Percentiles rank a stretch among this genome's conserved stretches.
phyloP scores from a whole-genome alignment of 1,140 invertebrate species.

The Conopomorpha cramerella region DNA sequence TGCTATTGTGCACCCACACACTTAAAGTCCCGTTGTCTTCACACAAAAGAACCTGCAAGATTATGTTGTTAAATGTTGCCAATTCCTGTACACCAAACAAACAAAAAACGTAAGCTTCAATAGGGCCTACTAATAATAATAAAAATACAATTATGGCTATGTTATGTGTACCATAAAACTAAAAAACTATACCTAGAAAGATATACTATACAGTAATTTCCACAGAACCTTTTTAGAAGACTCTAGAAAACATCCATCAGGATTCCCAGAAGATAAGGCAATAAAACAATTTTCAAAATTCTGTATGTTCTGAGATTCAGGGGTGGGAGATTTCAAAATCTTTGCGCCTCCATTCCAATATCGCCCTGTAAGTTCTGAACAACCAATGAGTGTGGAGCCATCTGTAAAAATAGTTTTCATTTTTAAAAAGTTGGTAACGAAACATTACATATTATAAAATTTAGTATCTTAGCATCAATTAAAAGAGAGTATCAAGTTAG shows the following conservation, averaged over 20 bases:
- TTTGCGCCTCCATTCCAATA: constrained; percentile 46
- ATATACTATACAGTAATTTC: constrained; percentile 1
- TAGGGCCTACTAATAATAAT: too few relatives aligned
- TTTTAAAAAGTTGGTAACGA: too few relatives aligned
- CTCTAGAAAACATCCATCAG: constrained; percentile 43
- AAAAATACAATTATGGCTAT: too few relatives aligned
- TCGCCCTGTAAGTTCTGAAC: constrained; percentile 44
- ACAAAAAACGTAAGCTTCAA: too few relatives aligned
- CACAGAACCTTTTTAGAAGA: constrained; percentile 35
- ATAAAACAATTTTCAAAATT: constrained; percentile 21
- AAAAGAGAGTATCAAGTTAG: too few relatives aligned
- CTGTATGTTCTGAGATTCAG: constrained; percentile 11
- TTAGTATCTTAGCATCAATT: too few relatives aligned
- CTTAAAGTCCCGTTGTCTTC: constrained; percentile 45
- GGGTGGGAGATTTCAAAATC: constrained; percentile 17
- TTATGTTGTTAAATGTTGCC: too few relatives aligned
- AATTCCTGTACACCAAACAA: too few relatives aligned
- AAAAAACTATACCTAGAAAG: neutral
- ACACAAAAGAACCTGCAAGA: constrained; percentile 35
- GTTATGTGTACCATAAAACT: too few relatives aligned
- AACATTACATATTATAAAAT: too few relatives aligned
- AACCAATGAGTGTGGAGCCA: constrained; percentile 36
- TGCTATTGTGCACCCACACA: constrained; percentile 26
- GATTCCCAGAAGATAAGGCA: constrained; percentile 25
- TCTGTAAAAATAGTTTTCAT: constrained; percentile 32